phyloP scores from a whole-genome alignment of 2,113 vertebrate genomes.

The Chauna torquata region DNA sequence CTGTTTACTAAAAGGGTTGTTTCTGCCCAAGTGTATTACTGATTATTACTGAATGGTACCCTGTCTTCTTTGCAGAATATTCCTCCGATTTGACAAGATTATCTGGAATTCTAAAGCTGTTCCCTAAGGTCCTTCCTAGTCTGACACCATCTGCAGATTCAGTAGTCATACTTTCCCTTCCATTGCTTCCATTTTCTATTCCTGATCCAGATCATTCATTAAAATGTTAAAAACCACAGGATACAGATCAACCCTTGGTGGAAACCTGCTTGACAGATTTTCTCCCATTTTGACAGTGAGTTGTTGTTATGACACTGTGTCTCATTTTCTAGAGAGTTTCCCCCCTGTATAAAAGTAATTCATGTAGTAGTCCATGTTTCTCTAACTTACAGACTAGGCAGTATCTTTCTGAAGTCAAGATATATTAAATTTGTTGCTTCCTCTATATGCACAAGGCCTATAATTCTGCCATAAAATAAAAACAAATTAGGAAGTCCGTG shows the following conservation, averaged over 20 bases:
- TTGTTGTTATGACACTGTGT: not conserved
- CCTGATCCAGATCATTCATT: not conserved
- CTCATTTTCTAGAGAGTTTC: not conserved
- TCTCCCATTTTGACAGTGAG: not conserved
- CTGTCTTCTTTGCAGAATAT: not conserved
- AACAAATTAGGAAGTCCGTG: not conserved
- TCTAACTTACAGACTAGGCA: not conserved
- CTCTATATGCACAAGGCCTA: not conserved
- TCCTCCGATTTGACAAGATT: not conserved
- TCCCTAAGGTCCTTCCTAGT: not conserved
- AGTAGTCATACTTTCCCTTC: not conserved
- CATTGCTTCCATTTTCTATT: not conserved
- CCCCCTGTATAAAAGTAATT: not conserved
- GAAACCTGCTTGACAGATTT: not conserved
- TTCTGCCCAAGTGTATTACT: not conserved
- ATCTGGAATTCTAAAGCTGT: not conserved
- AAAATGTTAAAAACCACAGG: not conserved
- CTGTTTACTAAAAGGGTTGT: not conserved
- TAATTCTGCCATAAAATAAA: not conserved
- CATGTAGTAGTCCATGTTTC: not conserved
- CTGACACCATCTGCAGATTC: not conserved
- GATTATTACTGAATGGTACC: not conserved
- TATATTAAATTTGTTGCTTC: not conserved
- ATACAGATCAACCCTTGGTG: not conserved
- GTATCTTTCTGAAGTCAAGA: not conserved